These are phyloP conservation scores for Nebria salina DNA, from an alignment of 2,888 invertebrate genomes.

Conservation along the genomic window DNA sequence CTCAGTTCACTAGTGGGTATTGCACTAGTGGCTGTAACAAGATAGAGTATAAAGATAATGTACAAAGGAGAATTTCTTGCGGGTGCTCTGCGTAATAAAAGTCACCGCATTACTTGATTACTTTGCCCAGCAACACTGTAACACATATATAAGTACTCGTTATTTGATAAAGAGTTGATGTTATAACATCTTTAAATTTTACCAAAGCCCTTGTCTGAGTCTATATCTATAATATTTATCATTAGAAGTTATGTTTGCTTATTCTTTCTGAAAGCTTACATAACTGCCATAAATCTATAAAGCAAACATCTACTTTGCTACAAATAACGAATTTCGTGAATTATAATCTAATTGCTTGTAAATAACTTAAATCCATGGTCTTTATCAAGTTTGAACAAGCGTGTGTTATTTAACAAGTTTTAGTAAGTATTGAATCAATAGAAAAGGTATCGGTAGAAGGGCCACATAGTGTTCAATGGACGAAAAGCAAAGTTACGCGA, in stretches of 20 bases:
- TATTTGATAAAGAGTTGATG: background rate
- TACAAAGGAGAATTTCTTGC: conserved; percentile 10
- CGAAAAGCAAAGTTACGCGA: background rate
- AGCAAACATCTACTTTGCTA: too few species aligned
- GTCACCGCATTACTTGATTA: conserved; percentile 21
- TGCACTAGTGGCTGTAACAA: background rate
- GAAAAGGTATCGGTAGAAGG: background rate
- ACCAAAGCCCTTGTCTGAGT: too few species aligned
- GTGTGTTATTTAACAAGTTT: background rate
- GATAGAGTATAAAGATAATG: conserved; percentile 21
- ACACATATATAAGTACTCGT: background rate
- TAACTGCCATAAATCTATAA: too few species aligned
- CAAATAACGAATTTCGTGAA: too few species aligned
- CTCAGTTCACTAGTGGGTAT: background rate
- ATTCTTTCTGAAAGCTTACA: too few species aligned
- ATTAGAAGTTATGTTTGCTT: too few species aligned
- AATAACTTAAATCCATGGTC: background rate
- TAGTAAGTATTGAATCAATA: background rate
- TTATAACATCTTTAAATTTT: too few species aligned
- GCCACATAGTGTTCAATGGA: background rate
- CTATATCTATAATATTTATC: too few species aligned
- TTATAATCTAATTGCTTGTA: too few species aligned
- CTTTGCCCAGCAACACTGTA: conserved; percentile 9
- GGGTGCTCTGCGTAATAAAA: conserved; percentile 3
- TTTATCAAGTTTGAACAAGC: background rate